A percentile compares a stretch with the other conserved stretches of the same genome.
These are phyloP conservation scores for Phaethon lepturus DNA, from an alignment of 2,113 vertebrate genomes.

Conservation along the genomic window DNA sequence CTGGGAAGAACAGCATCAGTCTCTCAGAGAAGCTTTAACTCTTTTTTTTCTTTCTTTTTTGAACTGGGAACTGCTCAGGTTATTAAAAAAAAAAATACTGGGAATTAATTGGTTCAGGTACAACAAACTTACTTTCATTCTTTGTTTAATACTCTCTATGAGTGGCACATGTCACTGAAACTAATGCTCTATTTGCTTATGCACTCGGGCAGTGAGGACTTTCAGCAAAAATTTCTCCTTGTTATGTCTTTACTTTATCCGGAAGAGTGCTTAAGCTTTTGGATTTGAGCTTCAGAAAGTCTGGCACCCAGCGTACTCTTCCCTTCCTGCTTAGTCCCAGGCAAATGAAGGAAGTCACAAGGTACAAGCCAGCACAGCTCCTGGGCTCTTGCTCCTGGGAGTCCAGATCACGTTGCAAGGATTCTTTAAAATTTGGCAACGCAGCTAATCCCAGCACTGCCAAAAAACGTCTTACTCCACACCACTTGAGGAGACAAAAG, in stretches of 20 bases:
- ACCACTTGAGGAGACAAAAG: conserved; percentile 19
- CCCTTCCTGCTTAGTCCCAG: not conserved
- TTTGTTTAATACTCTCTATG: not conserved
- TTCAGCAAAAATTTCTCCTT: not conserved
- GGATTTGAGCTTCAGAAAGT: not conserved
- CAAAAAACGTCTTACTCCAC: not conserved
- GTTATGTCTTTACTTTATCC: not conserved
- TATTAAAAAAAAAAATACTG: not conserved
- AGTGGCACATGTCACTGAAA: not conserved
- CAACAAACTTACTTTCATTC: not conserved
- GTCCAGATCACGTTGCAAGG: conserved; percentile 2
- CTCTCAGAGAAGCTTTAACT: not conserved
- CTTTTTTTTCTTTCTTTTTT: not conserved
- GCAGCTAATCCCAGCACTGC: not conserved
- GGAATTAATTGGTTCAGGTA: not conserved
- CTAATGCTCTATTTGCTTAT: not conserved
- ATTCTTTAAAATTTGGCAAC: conserved; percentile 8
- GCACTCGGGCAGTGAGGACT: not conserved
- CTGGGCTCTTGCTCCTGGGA: not conserved
- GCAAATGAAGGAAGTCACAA: conserved; percentile 21
- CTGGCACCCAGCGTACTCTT: not conserved
- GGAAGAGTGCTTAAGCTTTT: not conserved
- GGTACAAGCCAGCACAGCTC: not conserved
- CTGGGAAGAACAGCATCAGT: not conserved
- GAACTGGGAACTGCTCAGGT: not conserved